A percentile compares a stretch with the other conserved stretches of the same genome.
These are phyloP conservation scores for Amaurobius ferox DNA, from an alignment of 2,888 invertebrate species.

Conservation along the genomic window DNA sequence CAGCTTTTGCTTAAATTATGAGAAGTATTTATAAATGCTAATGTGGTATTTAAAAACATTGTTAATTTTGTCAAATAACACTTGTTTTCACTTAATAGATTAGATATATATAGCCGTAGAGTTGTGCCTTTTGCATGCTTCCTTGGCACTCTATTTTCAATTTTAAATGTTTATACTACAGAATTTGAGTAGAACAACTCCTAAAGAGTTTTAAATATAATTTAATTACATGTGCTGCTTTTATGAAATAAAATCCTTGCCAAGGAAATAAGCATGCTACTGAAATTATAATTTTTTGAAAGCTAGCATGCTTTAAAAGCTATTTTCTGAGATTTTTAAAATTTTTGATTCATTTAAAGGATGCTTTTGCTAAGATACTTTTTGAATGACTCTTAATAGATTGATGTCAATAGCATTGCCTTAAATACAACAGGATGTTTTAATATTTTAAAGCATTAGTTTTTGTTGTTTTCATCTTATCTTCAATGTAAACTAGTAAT, in stretches of 20 bases:
- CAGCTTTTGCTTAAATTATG: not conserved
- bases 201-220: not conserved
- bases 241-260: not conserved
- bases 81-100: not conserved
- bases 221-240: not conserved
- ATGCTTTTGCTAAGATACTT: constrained; percentile 16
- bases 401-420: constrained; percentile 12
- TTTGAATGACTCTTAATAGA: not conserved
- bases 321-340: constrained; percentile 16
- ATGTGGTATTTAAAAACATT: not conserved
- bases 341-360: constrained; percentile 1
- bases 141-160: constrained; percentile 16
- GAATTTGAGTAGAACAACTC: not conserved
- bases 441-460: too few species aligned
- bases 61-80: not conserved
- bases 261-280: constrained; percentile 8
- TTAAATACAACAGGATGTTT: too few species aligned
- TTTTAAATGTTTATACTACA: not conserved
- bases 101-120: not conserved
- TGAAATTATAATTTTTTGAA: constrained; percentile 9
- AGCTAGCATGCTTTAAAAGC: constrained; percentile 16
- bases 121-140: constrained; percentile 13
- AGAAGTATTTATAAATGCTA: not conserved
- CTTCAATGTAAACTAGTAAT: too few species aligned
- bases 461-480: too few species aligned